phyloP scores from a whole-genome alignment of 2,113 vertebrate species.

The Proteles cristata region DNA sequence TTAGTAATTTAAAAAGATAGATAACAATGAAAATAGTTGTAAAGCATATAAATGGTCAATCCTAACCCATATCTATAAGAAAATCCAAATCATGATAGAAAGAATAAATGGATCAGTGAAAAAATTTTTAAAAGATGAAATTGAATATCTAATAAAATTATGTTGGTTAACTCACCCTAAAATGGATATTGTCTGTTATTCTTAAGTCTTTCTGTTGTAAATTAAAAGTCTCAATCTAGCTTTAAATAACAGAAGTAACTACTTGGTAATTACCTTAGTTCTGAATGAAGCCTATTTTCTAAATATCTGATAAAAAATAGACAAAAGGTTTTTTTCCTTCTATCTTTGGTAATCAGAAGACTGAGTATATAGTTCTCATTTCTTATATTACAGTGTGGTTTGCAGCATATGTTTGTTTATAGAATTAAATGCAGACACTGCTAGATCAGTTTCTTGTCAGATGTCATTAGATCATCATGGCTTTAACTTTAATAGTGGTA shows the following conservation, averaged over 20 bases:
- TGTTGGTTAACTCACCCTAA: background rate
- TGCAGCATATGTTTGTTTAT: background rate
- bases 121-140: background rate
- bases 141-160: background rate
- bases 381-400: background rate
- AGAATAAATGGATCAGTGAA: background rate
- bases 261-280: background rate
- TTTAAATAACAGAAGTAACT: background rate
- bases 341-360: background rate
- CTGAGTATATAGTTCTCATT: background rate
- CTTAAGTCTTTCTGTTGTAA: background rate
- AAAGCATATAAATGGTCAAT: background rate
- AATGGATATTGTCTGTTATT: background rate
- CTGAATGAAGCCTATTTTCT: background rate
- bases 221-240: background rate
- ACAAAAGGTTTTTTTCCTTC: background rate
- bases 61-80: background rate
- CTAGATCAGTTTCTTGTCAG: background rate
- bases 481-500: background rate
- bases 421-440: background rate
- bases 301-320: background rate
- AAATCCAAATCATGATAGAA: background rate
- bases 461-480: background rate
- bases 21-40: background rate
- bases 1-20: conserved; percentile 15